These are phyloP conservation scores for Girardinichthys multiradiatus DNA, from an alignment of 2,113 vertebrate species.

Conservation along the genomic window DNA sequence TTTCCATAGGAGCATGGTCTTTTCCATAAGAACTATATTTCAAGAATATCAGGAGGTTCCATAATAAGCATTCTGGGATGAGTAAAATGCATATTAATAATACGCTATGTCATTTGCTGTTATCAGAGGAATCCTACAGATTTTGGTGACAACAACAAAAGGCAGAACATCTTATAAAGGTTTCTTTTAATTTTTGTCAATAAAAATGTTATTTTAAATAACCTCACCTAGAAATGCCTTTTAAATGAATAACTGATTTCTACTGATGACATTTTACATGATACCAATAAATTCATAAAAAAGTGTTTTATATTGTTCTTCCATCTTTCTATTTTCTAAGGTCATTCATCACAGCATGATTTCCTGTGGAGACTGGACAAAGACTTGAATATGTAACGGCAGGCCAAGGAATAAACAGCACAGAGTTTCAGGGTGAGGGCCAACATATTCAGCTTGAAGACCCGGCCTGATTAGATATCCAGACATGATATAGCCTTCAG, in stretches of 20 bases:
- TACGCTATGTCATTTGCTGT: neutral
- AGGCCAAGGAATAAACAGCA: constrained; percentile 63
- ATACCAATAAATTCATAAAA: constrained; percentile 67
- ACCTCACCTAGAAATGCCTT: constrained; percentile 38
- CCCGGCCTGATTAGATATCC: constrained; percentile 78
- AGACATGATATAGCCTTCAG: constrained; percentile 81
- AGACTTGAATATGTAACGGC: constrained; percentile 76
- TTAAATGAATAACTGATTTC: constrained; percentile 14
- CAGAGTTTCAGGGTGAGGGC: constrained; percentile 63
- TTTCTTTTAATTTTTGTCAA: neutral
- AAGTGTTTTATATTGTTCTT: constrained; percentile 67
- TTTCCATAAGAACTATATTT: neutral
- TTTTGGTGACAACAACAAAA: neutral
- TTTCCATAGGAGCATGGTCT: neutral
- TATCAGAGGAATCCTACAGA: neutral
- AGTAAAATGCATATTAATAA: neutral
- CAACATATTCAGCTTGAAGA: constrained; percentile 66
- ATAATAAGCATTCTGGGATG: neutral
- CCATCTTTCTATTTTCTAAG: constrained; percentile 77
- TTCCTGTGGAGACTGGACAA: constrained; percentile 66
- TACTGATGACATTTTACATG: constrained; percentile 40
- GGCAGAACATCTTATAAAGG: neutral
- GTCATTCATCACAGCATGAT: constrained; percentile 77
- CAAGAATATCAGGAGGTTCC: neutral
- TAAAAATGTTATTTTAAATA: constrained; percentile 51